These are phyloP conservation scores for Geotrupes spiniger DNA, from an alignment of 2,888 invertebrate species.

Conservation along the genomic window DNA sequence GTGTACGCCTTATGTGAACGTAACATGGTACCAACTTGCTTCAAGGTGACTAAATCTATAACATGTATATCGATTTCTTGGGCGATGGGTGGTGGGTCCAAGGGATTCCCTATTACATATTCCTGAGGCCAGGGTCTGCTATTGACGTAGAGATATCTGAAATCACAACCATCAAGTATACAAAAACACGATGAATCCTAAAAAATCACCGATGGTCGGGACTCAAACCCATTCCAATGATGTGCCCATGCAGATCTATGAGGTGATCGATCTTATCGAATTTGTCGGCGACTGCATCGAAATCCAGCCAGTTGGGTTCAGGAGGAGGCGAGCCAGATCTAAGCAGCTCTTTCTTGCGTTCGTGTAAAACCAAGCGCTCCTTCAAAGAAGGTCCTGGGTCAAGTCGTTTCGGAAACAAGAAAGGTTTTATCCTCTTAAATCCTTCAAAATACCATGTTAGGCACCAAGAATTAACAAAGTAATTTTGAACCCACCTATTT, in stretches of 20 bases:
- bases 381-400: slow-evolving; percentile 67
- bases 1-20: slow-evolving; percentile 80
- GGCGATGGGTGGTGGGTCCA: slow-evolving; percentile 80
- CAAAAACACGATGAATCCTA: neutral
- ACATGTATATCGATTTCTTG: slow-evolving; percentile 86
- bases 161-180: slow-evolving; percentile 25
- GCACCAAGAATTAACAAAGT: neutral
- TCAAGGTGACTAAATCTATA: slow-evolving; percentile 73
- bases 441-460: slow-evolving; percentile 38
- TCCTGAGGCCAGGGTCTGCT: slow-evolving; percentile 79
- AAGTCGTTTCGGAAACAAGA: slow-evolving; percentile 64
- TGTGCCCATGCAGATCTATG: slow-evolving; percentile 81
- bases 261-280: slow-evolving; percentile 75
- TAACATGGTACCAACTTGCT: slow-evolving; percentile 74
- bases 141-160: slow-evolving; percentile 76
- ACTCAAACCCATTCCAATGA: slow-evolving; percentile 82
- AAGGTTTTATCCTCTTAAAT: slow-evolving; percentile 69
- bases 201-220: slow-evolving; percentile 68
- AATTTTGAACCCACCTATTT: slow-evolving; percentile 58
- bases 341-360: slow-evolving; percentile 54
- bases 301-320: slow-evolving; percentile 67
- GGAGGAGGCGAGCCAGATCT: slow-evolving; percentile 49
- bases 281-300: slow-evolving; percentile 63
- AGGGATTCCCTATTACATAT: slow-evolving; percentile 70
- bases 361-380: slow-evolving; percentile 58